phyloP scores from a whole-genome alignment of 2,113 vertebrate genomes.

The Leucosticte australis region DNA sequence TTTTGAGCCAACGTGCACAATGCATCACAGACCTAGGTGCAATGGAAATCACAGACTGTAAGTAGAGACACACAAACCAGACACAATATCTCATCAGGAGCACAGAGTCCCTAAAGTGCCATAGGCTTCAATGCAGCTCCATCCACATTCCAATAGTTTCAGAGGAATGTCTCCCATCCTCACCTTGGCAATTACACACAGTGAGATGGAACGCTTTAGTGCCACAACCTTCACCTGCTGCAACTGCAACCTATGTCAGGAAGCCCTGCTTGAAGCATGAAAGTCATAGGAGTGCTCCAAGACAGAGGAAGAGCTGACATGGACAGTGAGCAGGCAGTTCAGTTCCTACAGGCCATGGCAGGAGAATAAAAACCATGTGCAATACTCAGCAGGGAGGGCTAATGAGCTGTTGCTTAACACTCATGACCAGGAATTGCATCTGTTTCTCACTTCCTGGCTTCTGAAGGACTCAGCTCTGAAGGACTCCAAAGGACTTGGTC shows the following conservation, averaged over 20 bases:
- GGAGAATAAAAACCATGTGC: neutral
- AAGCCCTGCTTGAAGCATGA: neutral
- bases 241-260: neutral
- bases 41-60: neutral
- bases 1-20: conserved; percentile 42
- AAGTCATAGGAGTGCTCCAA: neutral
- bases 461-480: neutral
- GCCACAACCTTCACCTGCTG: neutral
- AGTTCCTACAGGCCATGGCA: neutral
- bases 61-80: neutral
- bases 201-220: neutral
- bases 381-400: neutral
- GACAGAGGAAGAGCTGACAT: neutral
- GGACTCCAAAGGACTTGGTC: neutral
- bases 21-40: conserved; percentile 35
- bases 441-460: neutral
- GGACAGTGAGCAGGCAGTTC: neutral
- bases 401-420: neutral
- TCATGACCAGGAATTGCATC: neutral
- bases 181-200: neutral
- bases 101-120: neutral
- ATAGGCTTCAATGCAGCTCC: neutral
- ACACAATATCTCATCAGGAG: neutral
- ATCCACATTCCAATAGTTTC: neutral
- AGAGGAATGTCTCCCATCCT: neutral